Conservation (phyloP, 1,140 invertebrate species). For the Himalopsyche phryganea region DNA sequence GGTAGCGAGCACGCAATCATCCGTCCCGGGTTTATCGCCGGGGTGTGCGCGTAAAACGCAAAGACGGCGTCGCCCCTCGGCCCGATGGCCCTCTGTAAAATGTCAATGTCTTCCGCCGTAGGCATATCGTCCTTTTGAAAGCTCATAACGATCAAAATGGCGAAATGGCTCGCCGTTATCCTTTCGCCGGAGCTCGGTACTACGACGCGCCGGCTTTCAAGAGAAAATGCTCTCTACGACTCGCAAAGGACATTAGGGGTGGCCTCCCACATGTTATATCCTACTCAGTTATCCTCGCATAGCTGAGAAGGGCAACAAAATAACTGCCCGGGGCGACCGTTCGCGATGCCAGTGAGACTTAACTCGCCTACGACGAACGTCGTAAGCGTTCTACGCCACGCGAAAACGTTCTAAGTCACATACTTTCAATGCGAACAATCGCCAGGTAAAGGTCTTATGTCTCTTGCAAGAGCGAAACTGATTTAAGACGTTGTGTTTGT, state of each 20-base stretch:
- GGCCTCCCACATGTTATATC: slow-evolving; percentile 32
- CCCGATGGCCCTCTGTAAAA: slow-evolving; percentile 34
- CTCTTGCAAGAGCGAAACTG: slow-evolving; percentile 8
- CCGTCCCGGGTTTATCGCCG: slow-evolving; percentile 30
- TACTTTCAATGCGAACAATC: not conserved
- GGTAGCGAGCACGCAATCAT: slow-evolving; percentile 17
- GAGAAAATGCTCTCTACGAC: slow-evolving; percentile 22
- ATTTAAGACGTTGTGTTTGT: slow-evolving; percentile 17
- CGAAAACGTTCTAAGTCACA: too few relatives aligned
- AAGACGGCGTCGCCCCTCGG: slow-evolving; percentile 30
- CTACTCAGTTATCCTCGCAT: slow-evolving; percentile 32
- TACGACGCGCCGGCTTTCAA: slow-evolving; percentile 1
- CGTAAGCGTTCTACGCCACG: too few relatives aligned
- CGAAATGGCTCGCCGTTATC: slow-evolving; percentile 6
- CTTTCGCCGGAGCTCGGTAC: slow-evolving; percentile 1
- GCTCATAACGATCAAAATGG: slow-evolving; percentile 26
- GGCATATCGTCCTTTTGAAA: slow-evolving; percentile 28
- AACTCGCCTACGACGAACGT: not conserved
- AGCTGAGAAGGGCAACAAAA: slow-evolving; percentile 33
- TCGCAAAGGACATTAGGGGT: slow-evolving; percentile 20
- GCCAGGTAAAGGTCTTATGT: slow-evolving; percentile 5
- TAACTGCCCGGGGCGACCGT: slow-evolving; percentile 30
- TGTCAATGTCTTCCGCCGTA: slow-evolving; percentile 33
- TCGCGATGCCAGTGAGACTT: not conserved
- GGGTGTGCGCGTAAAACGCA: slow-evolving; percentile 28